A percentile compares a stretch with the other conserved stretches of the same genome.
Conservation (phyloP, 1,140 invertebrate species). For the Cotesia vestalis region DNA sequence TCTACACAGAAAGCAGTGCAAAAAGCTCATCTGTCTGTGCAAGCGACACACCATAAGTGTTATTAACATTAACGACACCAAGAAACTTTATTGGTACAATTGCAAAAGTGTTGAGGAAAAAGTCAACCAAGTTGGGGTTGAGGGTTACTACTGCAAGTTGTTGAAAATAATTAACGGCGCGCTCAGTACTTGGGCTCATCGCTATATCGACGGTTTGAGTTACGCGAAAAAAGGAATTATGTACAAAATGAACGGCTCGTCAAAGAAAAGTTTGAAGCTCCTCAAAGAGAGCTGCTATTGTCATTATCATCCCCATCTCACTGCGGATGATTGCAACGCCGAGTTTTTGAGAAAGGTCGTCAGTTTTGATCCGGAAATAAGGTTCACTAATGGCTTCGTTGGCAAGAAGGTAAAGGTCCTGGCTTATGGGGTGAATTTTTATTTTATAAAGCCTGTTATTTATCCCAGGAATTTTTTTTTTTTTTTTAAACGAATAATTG, state of each 20-base stretch:
- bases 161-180: constrained; percentile 57
- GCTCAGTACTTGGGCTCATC: constrained; percentile 56
- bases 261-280: constrained; percentile 62
- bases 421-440: no score
- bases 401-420: constrained; percentile 27
- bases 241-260: constrained; percentile 62
- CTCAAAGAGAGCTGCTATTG: constrained; percentile 64
- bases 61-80: constrained; percentile 60
- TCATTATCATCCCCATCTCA: constrained; percentile 63
- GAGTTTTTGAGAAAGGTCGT: constrained; percentile 64
- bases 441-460: no score
- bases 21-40: constrained; percentile 61
- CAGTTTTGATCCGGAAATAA: constrained; percentile 49
- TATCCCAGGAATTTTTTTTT: no score
- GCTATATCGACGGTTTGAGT: constrained; percentile 58
- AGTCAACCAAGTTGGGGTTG: constrained; percentile 54
- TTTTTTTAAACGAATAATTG: no score
- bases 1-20: constrained; percentile 58
- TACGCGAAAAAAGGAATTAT: constrained; percentile 54
- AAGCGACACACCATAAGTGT: constrained; percentile 62
- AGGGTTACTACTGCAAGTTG: constrained; percentile 61
- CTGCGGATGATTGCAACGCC: constrained; percentile 63
- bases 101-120: constrained; percentile 61
- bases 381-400: constrained; percentile 30
- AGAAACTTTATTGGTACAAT: constrained; percentile 63